phyloP scores from a whole-genome alignment of 2,888 invertebrate species.

The Spodoptera exigua region DNA sequence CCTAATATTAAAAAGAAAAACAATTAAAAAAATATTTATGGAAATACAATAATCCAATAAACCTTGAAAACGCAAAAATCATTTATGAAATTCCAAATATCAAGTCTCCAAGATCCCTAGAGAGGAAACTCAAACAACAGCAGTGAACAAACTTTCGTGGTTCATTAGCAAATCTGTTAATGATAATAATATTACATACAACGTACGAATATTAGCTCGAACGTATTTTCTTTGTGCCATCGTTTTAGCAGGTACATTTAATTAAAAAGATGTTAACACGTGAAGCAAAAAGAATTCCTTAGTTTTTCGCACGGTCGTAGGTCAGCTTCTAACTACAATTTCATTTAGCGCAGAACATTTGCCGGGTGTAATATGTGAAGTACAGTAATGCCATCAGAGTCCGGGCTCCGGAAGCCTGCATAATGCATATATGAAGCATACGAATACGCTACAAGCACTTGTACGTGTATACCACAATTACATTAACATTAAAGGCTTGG shows the following conservation, averaged over 20 bases:
- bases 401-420: constrained; percentile 62
- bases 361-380: constrained; percentile 42
- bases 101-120: no score
- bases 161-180: not conserved
- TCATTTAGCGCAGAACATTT: constrained; percentile 47
- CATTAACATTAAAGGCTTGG: constrained; percentile 36
- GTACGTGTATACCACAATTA: constrained; percentile 36
- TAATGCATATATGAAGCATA: constrained; percentile 63
- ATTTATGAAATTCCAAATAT: no score
- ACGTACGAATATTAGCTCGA: not conserved
- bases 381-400: constrained; percentile 61
- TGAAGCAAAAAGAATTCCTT: constrained; percentile 25
- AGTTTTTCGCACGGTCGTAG: constrained; percentile 25
- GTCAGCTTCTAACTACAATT: constrained; percentile 50
- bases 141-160: not conserved
- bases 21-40: no score
- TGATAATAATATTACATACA: not conserved
- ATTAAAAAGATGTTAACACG: constrained; percentile 20
- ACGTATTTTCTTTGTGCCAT: constrained; percentile 1
- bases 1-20: no score
- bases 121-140: not conserved
- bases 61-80: no score
- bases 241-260: constrained; percentile 10
- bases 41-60: no score
- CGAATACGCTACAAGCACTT: constrained; percentile 43